These are phyloP conservation scores for Terebella lapidaria DNA, from an alignment of 2,888 invertebrate species.

Conservation along the genomic window DNA sequence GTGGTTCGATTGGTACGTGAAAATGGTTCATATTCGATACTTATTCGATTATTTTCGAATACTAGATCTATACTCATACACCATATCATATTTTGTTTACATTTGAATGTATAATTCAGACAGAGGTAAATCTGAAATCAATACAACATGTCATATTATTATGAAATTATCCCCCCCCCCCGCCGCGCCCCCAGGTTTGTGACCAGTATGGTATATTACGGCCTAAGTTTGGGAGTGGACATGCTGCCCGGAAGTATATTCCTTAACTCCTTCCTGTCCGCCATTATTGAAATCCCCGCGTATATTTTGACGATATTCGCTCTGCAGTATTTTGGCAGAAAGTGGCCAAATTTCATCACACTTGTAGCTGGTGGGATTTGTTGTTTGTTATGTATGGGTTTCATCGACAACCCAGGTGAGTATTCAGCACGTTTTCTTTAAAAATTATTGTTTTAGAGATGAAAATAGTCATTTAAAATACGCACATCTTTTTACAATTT, in stretches of 20 bases:
- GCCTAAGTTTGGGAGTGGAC: constrained; percentile 14
- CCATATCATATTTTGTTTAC: too few species aligned
- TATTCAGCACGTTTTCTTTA: too few species aligned
- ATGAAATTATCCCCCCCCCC: too few species aligned
- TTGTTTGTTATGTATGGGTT: constrained; percentile 10
- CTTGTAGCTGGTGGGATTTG: constrained; percentile 6
- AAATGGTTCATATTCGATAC: too few species aligned
- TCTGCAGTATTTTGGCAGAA: neutral
- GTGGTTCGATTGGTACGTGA: neutral
- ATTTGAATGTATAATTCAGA: too few species aligned
- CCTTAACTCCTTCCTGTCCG: constrained; percentile 17
- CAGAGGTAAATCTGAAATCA: too few species aligned
- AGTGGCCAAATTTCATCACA: constrained; percentile 7
- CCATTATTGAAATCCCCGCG: constrained; percentile 16
- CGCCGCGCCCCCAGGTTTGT: constrained; percentile 14
- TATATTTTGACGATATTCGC: neutral
- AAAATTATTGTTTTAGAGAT: neutral
- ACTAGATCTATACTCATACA: too few species aligned
- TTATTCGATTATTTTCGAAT: too few species aligned
- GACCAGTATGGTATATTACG: constrained; percentile 17
- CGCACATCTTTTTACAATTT: neutral
- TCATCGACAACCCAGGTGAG: constrained; percentile 14
- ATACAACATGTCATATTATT: too few species aligned
- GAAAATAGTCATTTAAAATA: neutral
- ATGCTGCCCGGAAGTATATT: constrained; percentile 14